Evolutionary conservation across 2,888 invertebrate species (phyloP).

Genomic region (Macrosoma leucophasiata): DNA sequence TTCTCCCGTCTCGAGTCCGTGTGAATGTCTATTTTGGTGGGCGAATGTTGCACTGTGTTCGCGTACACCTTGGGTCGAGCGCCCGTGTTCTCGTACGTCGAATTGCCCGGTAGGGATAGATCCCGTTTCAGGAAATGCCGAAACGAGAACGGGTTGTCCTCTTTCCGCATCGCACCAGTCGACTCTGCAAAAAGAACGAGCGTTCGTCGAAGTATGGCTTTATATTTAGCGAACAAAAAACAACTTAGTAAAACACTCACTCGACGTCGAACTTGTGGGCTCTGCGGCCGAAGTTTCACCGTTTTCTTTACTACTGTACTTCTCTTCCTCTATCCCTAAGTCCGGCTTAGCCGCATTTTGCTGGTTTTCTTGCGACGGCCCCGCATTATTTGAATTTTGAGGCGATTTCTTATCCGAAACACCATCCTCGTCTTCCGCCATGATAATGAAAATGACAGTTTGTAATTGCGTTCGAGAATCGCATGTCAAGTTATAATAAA

Average conservation of each 20-base stretch:
- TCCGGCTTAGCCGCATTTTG: slow-evolving; percentile 61
- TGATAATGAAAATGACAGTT: slow-evolving; percentile 68
- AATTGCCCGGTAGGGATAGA: slow-evolving; percentile 66
- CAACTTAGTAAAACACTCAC: slow-evolving; percentile 65
- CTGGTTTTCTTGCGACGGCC: slow-evolving; percentile 52
- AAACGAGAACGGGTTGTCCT: slow-evolving; percentile 89
- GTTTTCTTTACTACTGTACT: slow-evolving; percentile 61
- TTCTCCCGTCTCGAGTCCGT: slow-evolving; percentile 51
- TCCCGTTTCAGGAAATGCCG: slow-evolving; percentile 88
- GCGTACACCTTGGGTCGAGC: slow-evolving; percentile 85
- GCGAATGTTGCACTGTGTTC: slow-evolving; percentile 67
- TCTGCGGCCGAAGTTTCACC: slow-evolving; percentile 50
- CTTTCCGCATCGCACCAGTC: slow-evolving; percentile 69
- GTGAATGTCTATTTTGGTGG: slow-evolving; percentile 56
- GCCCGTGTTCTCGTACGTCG: slow-evolving; percentile 81
- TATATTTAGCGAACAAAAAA: slow-evolving; percentile 67
- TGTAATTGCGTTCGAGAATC: slow-evolving; percentile 36
- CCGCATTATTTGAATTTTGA: slow-evolving; percentile 61
- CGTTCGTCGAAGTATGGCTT: slow-evolving; percentile 41
- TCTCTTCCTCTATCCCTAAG: slow-evolving; percentile 67
- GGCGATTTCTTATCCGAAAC: slow-evolving; percentile 66
- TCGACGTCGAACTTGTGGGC: slow-evolving; percentile 59
- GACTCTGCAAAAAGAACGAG: slow-evolving; percentile 55
- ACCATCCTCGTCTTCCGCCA: slow-evolving; percentile 74
- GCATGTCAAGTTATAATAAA: no score